These are phyloP conservation scores for Poicephalus meyeri DNA, from an alignment of 2,113 vertebrate genomes.

Conservation along the genomic window DNA sequence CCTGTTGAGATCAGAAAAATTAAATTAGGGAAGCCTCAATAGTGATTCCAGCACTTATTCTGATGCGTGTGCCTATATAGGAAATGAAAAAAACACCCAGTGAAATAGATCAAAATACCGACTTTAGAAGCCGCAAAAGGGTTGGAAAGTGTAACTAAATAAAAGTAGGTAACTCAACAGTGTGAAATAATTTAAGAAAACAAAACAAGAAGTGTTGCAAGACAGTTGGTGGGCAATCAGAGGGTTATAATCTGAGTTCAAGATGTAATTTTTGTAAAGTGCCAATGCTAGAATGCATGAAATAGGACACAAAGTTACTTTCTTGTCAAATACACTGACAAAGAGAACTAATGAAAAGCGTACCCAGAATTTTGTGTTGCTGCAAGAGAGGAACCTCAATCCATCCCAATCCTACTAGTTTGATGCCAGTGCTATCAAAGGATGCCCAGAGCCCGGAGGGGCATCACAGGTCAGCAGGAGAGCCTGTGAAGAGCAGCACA, in stretches of 20 bases:
- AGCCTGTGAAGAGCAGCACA: not conserved
- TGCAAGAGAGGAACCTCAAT: not conserved
- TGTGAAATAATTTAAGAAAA: not conserved
- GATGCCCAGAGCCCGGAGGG: not conserved
- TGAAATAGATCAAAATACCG: not conserved
- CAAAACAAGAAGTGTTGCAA: not conserved
- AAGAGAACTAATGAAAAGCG: not conserved
- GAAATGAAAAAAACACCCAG: not conserved
- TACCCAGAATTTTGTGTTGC: not conserved
- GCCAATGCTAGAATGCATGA: not conserved
- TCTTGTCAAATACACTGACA: not conserved
- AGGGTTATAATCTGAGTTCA: not conserved
- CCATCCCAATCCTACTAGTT: not conserved
- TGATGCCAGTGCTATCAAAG: not conserved
- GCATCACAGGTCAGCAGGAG: not conserved
- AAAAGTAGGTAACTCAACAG: not conserved
- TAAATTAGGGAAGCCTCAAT: not conserved
- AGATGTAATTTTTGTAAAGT: not conserved
- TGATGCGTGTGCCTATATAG: not conserved
- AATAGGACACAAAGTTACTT: not conserved
- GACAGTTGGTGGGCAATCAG: not conserved
- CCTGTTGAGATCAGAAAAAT: accelerated
- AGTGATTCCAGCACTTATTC: not conserved
- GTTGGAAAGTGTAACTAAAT: not conserved
- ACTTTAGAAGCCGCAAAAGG: not conserved